Percentiles rank a stretch among this genome's conserved stretches.
Conservation (phyloP, 2,888 invertebrate species). For the Seladonia tumulorum region DNA sequence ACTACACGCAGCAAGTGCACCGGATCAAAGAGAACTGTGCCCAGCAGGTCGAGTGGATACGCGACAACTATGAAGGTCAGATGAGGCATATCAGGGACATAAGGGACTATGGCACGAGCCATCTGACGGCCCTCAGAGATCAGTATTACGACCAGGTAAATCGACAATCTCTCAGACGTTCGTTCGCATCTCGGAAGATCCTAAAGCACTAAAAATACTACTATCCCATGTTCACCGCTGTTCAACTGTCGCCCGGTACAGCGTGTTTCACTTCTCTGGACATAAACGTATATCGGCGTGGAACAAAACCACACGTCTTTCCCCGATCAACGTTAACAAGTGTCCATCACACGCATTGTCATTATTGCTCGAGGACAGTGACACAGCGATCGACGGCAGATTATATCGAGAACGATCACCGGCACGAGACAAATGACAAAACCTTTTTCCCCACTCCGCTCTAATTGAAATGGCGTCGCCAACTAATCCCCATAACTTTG, state of each 20-base stretch:
- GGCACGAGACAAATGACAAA: neutral
- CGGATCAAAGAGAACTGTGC: conserved; percentile 97
- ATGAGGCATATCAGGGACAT: conserved; percentile 94
- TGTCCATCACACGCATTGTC: neutral
- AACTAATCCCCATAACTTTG: neutral
- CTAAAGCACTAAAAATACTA: neutral
- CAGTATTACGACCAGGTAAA: conserved; percentile 96
- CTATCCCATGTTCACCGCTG: neutral
- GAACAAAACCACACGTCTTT: too few relatives aligned
- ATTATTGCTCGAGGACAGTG: neutral
- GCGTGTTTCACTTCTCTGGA: neutral
- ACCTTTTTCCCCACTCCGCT: neutral
- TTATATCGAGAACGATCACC: neutral
- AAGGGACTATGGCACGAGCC: conserved; percentile 95
- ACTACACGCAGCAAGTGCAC: conserved; percentile 96
- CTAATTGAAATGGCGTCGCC: neutral
- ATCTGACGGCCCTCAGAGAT: conserved; percentile 93
- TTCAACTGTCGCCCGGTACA: too few relatives aligned
- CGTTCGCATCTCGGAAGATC: neutral
- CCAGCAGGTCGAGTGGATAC: conserved; percentile 97
- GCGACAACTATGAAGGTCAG: conserved; percentile 95
- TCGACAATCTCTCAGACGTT: neutral
- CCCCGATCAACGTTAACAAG: neutral
- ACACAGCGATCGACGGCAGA: neutral
- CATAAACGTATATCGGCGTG: neutral